phyloP scores from a whole-genome alignment of 2,797 vertebrate species.

The Diceros bicornis region DNA sequence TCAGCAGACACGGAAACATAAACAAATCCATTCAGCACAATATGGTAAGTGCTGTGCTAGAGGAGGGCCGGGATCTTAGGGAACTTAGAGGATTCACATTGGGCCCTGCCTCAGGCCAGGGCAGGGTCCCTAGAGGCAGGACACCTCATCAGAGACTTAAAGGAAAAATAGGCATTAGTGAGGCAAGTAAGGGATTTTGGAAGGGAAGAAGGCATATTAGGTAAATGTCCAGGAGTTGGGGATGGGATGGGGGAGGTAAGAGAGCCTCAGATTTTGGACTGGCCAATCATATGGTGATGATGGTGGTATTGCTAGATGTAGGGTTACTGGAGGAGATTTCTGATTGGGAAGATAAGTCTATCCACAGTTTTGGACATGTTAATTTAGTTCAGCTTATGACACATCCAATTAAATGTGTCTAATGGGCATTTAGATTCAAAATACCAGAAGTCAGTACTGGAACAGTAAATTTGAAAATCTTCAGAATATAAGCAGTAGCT shows the following conservation, averaged over 20 bases:
- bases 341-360: not conserved
- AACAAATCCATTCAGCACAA: not conserved
- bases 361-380: not conserved
- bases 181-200: not conserved
- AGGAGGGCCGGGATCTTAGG: not conserved
- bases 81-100: not conserved
- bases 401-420: not conserved
- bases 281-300: not conserved
- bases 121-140: not conserved
- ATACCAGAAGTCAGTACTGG: not conserved
- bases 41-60: not conserved
- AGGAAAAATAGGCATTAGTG: not conserved
- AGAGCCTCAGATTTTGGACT: not conserved
- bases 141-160: not conserved
- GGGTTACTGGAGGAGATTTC: not conserved
- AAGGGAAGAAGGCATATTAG: too few relatives aligned
- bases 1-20: not conserved
- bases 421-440: not conserved
- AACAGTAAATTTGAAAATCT: slow-evolving; percentile 2
- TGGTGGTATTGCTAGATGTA: not conserved
- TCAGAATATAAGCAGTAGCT: not conserved
- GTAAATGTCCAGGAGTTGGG: not conserved
- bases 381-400: not conserved
- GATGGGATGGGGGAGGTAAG: not conserved
- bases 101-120: not conserved